Evolutionary conservation across 2,888 invertebrate genomes (phyloP), one percentile per base, ranked within the genome.

Genomic region (Ennomos quercinarius): DNA sequence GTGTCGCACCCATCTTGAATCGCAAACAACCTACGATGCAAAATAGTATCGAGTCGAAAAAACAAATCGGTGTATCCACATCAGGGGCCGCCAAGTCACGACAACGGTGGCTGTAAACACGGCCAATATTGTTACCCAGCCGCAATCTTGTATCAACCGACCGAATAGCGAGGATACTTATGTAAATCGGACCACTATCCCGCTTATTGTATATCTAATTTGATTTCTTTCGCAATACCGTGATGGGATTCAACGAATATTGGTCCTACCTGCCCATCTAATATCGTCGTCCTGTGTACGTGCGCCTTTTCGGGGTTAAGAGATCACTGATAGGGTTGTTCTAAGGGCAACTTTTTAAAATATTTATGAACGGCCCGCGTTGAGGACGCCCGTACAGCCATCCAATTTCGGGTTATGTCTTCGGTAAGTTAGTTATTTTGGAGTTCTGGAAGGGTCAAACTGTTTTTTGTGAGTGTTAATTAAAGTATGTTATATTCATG

Each of bases 131-230:
- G 88, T 86, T 71, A 76, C 84, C 81, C 83, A 73, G 76, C 87
- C 90, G 88, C 90, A 89, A 90, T 90, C 90, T 87, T 82, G 84
- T 85, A 90, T 90, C 89, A 86, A 78, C 83, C 85, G 87, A 75
- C 89, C 86, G 80, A 90, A 92, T 92, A 89, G 86, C 89, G 78
- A 63, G 86, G 84, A 88, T 92, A 87, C 89, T 91, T 92, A 92
- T 92, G 91, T 90, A 91, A 92, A 92, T 91, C 79, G 81, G 81
- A 76, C 79, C 84, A 86, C 84, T 78, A 83, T 83, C 87, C 79
- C 80, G 91, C 91, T 91, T 91, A 92, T 92, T 91, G 92, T 91
- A 84, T 90, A 91, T 89, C 89, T 91, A 91, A 92, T 92, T 91
- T 90, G 90, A 91, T 91, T 90, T 86, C 90, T 89, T 89, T 87